Conservation (phyloP, 2,797 vertebrate genomes). For the Nyctalus aviator region DNA sequence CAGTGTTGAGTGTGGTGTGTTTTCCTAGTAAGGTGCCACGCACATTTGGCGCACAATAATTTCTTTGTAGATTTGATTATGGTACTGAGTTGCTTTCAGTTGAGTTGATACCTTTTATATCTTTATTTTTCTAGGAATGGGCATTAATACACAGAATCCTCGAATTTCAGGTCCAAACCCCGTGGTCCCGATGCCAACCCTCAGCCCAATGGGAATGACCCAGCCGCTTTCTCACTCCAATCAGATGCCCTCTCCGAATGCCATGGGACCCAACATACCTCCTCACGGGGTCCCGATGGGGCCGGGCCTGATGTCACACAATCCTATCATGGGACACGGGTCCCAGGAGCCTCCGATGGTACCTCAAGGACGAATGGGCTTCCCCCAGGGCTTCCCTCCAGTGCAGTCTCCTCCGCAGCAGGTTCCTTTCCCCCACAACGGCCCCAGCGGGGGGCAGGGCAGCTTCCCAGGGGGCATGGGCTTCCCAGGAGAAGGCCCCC, state of each 20-base stretch:
- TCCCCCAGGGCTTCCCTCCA: constrained; percentile 96
- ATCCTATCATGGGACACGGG: constrained; percentile 97
- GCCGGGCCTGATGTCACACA: constrained; percentile 97
- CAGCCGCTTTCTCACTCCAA: constrained; percentile 98
- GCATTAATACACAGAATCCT: constrained; percentile 97
- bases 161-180: constrained; percentile 98
- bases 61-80: constrained; percentile 24
- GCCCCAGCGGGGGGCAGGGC: constrained; percentile 93
- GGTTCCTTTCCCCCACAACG: constrained; percentile 96
- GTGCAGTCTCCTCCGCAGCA: constrained; percentile 98
- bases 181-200: constrained; percentile 96
- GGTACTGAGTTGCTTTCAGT: constrained; percentile 58
- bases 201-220: constrained; percentile 99
- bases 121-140: constrained; percentile 93
- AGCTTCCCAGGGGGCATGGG: constrained; percentile 96
- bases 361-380: constrained; percentile 98
- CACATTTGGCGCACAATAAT: not conserved
- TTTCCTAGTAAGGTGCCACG: not conserved
- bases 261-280: constrained; percentile 94
- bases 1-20: not conserved
- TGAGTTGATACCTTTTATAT: constrained; percentile 73
- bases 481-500: constrained; percentile 97
- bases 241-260: constrained; percentile 99
- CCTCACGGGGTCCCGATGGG: constrained; percentile 94
- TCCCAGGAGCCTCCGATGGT: constrained; percentile 98